Percentiles rank a stretch among this genome's conserved stretches.
Evolutionary conservation across 37 sponge, comb jelly and placozoan species (phyloP).

Genomic region (Hexactinellida sp.): DNA sequence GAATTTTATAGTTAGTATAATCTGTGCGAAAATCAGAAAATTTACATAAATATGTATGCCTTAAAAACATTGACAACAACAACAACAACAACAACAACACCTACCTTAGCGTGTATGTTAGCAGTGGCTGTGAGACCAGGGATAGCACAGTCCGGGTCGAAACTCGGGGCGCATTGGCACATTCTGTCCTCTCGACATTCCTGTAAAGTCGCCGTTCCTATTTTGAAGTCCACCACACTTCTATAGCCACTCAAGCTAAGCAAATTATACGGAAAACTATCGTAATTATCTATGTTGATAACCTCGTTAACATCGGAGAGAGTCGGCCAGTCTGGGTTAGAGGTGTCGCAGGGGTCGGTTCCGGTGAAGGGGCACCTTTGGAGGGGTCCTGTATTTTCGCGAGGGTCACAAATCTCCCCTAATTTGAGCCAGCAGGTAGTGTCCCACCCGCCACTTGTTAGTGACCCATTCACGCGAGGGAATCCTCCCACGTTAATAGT

Average conservation of each 20-base stretch:
- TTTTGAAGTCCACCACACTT: background rate
- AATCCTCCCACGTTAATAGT: slow-evolving; percentile 23
- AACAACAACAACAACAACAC: no score
- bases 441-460: slow-evolving; percentile 26
- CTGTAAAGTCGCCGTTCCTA: background rate
- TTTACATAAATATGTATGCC: background rate
- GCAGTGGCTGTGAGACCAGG: background rate
- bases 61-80: background rate
- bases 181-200: slow-evolving; percentile 19
- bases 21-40: no score
- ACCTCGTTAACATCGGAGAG: slow-evolving; percentile 10
- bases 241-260: background rate
- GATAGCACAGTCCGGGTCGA: background rate
- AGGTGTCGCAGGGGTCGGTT: slow-evolving; percentile 24
- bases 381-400: slow-evolving; percentile 15
- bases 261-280: slow-evolving; percentile 17
- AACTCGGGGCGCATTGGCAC: slow-evolving; percentile 19
- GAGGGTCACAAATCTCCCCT: slow-evolving; percentile 30
- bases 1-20: no score
- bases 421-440: slow-evolving; percentile 23
- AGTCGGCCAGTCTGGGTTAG: slow-evolving; percentile 32
- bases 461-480: slow-evolving; percentile 19
- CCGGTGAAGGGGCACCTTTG: slow-evolving; percentile 34
- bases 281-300: background rate
- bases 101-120: slow-evolving; percentile 16